phyloP scores from a whole-genome alignment of 2,797 vertebrate genomes.

The Lepidocolaptes lacrymiger region DNA sequence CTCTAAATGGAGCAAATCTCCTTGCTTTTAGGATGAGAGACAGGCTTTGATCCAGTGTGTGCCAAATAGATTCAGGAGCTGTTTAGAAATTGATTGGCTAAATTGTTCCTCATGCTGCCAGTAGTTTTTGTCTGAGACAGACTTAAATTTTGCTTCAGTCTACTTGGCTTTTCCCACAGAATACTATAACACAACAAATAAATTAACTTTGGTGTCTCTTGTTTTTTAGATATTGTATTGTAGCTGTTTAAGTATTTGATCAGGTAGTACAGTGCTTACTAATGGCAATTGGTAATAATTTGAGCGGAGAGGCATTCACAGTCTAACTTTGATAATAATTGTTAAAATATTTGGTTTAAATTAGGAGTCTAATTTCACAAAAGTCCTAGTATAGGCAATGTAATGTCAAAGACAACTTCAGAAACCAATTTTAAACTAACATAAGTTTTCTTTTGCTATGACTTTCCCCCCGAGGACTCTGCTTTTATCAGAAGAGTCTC shows the following conservation, averaged over 20 bases:
- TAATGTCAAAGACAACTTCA: background rate
- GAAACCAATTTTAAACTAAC: background rate
- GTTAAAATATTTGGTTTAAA: background rate
- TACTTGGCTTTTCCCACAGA: background rate
- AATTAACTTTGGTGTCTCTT: background rate
- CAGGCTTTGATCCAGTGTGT: background rate
- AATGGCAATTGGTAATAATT: background rate
- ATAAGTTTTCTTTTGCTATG: background rate
- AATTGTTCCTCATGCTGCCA: background rate
- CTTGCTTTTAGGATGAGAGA: background rate
- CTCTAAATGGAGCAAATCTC: background rate
- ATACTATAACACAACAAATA: fast-evolving
- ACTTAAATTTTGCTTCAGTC: background rate
- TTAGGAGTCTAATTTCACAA: background rate
- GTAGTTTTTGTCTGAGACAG: background rate
- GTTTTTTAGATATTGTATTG: background rate
- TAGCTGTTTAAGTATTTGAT: background rate
- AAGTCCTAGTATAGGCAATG: background rate
- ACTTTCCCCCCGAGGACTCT: background rate
- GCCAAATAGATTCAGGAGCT: background rate
- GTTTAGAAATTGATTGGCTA: background rate
- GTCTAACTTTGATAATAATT: background rate
- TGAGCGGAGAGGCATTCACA: fast-evolving
- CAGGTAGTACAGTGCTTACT: background rate
- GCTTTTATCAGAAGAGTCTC: background rate